Conservation (phyloP, 2,888 invertebrate species). For the Taphrorychus bicolor region DNA sequence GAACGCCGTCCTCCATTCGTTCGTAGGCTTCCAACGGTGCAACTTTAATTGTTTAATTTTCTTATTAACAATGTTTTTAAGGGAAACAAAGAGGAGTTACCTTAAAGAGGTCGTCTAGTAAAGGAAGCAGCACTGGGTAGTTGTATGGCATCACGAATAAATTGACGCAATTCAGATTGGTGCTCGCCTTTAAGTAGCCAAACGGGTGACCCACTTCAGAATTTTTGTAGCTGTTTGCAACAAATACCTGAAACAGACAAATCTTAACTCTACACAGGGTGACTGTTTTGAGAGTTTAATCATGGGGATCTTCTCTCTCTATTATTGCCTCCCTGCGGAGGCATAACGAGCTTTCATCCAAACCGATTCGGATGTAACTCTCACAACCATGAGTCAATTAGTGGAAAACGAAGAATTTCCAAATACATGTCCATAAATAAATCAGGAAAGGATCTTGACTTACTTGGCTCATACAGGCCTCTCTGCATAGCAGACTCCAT, state of each 20-base stretch:
- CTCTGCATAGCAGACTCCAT: no score
- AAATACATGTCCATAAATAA: no score
- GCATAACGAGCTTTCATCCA: no score
- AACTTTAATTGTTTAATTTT: slow-evolving; percentile 67
- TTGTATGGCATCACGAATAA: slow-evolving; percentile 98
- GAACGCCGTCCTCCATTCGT: slow-evolving; percentile 92
- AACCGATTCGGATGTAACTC: no score
- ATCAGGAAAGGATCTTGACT: no score
- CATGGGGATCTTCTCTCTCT: neutral
- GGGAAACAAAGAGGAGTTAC: slow-evolving; percentile 62
- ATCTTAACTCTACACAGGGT: no score
- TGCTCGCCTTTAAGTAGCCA: slow-evolving; percentile 96
- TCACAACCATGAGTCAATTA: no score
- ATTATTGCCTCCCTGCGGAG: no score
- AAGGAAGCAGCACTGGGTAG: slow-evolving; percentile 90
- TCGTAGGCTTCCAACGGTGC: slow-evolving; percentile 89
- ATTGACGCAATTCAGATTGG: slow-evolving; percentile 92
- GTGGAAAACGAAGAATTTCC: no score
- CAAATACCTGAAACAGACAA: slow-evolving; percentile 74
- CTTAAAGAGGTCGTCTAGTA: slow-evolving; percentile 93
- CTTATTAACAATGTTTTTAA: neutral
- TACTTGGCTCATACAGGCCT: no score
- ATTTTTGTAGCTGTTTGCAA: slow-evolving; percentile 89
- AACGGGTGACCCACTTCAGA: slow-evolving; percentile 92
- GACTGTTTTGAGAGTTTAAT: no score